Percentiles rank a stretch among this genome's conserved stretches.
These are phyloP conservation scores for Craseonycteris thonglongyai DNA, from an alignment of 2,113 vertebrate species.

Conservation along the genomic window DNA sequence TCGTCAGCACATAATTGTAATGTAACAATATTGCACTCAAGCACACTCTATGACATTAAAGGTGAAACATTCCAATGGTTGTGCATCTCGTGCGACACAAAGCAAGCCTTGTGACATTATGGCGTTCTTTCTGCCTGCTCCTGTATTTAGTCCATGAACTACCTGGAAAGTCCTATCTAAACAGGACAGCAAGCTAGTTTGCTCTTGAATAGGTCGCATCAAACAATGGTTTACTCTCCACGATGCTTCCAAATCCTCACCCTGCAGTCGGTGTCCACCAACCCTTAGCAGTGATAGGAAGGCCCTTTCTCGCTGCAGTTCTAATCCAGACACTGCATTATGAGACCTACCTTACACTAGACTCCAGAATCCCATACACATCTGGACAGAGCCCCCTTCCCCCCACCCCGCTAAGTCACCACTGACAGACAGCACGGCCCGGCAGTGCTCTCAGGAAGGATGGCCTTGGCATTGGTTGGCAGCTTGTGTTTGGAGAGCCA, in stretches of 20 bases:
- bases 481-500: neutral
- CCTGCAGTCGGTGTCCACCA: fast-evolving
- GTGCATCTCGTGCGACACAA: no score
- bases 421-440: fast-evolving
- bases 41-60: no score
- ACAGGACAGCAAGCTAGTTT: neutral
- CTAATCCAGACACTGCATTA: fast-evolving
- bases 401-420: neutral
- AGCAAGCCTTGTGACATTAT: no score
- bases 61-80: no score
- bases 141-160: neutral
- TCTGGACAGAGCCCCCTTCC: fast-evolving
- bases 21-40: no score
- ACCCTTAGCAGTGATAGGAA: fast-evolving
- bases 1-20: no score
- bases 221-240: neutral
- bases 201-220: neutral
- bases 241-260: neutral
- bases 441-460: fast-evolving
- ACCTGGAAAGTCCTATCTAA: neutral
- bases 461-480: fast-evolving
- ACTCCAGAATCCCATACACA: no score
- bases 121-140: no score
- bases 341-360: neutral
- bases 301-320: fast-evolving